These are phyloP conservation scores for Columba livia DNA, from an alignment of 2,113 vertebrate genomes.

Conservation along the genomic window DNA sequence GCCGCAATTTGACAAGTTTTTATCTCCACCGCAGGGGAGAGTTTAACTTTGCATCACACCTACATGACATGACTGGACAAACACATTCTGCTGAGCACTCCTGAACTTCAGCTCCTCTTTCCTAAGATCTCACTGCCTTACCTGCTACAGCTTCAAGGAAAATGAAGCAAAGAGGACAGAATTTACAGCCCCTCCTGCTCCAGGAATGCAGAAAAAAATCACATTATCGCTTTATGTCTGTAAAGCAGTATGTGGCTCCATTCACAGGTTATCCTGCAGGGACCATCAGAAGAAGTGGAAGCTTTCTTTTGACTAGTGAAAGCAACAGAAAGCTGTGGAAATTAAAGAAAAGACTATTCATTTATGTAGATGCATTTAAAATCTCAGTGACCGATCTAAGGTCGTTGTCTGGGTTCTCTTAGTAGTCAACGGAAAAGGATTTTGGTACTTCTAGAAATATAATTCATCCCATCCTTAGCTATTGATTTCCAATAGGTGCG, in stretches of 20 bases:
- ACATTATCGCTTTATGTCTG: background rate
- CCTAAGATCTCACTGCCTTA: background rate
- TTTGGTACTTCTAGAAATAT: background rate
- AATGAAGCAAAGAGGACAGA: background rate
- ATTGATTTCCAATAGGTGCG: background rate
- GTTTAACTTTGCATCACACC: conserved; percentile 6
- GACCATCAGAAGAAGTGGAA: background rate
- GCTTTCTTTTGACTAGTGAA: background rate
- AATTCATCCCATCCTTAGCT: background rate
- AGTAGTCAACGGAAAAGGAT: background rate
- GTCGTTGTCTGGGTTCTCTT: background rate
- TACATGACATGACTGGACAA: background rate
- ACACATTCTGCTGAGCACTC: background rate
- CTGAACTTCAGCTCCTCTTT: background rate
- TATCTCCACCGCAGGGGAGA: background rate
- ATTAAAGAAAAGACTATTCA: background rate
- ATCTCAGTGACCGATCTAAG: background rate
- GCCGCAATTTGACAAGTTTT: background rate
- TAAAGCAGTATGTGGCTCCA: background rate
- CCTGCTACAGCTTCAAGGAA: background rate
- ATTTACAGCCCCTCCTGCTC: background rate
- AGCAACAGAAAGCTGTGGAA: background rate
- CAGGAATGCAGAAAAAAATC: background rate
- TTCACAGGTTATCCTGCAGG: background rate
- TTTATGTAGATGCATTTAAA: background rate